Evolutionary conservation across 2,113 vertebrate genomes (phyloP), one percentile per base, ranked within the genome.

Genomic region (Menura novaehollandiae): DNA sequence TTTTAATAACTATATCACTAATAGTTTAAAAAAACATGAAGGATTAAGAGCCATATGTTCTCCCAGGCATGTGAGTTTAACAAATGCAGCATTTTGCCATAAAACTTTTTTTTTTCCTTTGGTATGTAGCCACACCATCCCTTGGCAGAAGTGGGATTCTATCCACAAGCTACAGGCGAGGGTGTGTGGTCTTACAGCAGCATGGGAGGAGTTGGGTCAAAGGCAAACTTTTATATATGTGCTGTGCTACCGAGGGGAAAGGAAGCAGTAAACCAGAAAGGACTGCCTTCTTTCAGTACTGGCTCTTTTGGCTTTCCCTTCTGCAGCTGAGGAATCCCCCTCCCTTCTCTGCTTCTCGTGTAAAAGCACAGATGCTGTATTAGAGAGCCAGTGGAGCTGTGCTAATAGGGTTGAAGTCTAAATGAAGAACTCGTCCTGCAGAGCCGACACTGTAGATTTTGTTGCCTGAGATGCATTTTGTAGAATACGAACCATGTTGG

Each of bases 221-320:
- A 92, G 85, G 88, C 90, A 94, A 79, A 88, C 74, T 93, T 94
- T 84, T 89, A 89, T 85, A 84, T 90, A 43, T 67, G 66, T 2
- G 2, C 81, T 91, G 56, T 88, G 90, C 95, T 95, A 73, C 77
- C 0, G 9, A 74, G 55, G 72, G 78, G 26, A 90, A 83, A 88
- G 92, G 88, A 93, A 96, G 85, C 92, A 92, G 90, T 93, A 95
- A 96, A 95, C 62, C 67, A 95, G 88, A 90, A 92, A 88, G 82
- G 39, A 39, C 90, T 96, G 91, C 81, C 84, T 91, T 55, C 78
- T 72, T 79, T 75, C 66, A 66, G 23, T 73, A 11, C 75, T 90
- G 83, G 39, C 32, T 86, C 55, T 63, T 91, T 43, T 76, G 18
- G 16, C 80, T 93, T 91, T 81, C 84, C 28, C 43, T 94, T 80